Evolutionary conservation across 2,797 vertebrate species (phyloP).

Genomic region (Cephalopachus bancanus): DNA sequence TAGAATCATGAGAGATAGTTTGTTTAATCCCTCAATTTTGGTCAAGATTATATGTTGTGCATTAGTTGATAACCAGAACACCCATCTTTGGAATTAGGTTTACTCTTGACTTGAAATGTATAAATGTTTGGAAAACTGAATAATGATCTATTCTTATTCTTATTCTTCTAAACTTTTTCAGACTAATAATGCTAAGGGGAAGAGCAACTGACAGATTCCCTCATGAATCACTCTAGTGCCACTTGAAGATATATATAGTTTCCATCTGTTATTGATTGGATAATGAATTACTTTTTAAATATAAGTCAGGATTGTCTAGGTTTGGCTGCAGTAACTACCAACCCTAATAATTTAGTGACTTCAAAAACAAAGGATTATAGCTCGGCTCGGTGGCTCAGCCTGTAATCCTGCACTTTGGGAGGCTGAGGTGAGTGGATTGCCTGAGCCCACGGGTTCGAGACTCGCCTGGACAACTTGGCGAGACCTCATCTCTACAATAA

Average conservation of each 20-base stretch:
- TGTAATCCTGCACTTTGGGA: too few species aligned
- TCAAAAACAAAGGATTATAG: background rate
- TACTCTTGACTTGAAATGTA: conserved; percentile 6
- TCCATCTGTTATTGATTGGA: background rate
- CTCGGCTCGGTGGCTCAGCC: too few species aligned
- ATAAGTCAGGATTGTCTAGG: background rate
- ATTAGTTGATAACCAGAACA: background rate
- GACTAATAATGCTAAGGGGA: background rate
- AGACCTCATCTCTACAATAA: too few species aligned
- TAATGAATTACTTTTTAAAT: background rate
- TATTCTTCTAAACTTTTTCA: background rate
- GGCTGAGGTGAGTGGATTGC: too few species aligned
- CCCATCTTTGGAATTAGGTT: background rate
- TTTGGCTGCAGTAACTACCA: background rate
- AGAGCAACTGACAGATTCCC: background rate
- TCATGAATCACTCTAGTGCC: background rate
- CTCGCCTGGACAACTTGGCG: too few species aligned
- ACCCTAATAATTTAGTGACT: background rate
- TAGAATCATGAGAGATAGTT: background rate
- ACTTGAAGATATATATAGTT: background rate
- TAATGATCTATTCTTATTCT: background rate
- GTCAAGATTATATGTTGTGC: background rate
- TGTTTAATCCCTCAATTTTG: background rate
- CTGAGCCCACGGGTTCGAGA: too few species aligned
- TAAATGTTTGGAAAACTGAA: background rate